These are phyloP conservation scores for Dissostichus mawsoni DNA, from an alignment of 2,113 vertebrate genomes.

Conservation along the genomic window DNA sequence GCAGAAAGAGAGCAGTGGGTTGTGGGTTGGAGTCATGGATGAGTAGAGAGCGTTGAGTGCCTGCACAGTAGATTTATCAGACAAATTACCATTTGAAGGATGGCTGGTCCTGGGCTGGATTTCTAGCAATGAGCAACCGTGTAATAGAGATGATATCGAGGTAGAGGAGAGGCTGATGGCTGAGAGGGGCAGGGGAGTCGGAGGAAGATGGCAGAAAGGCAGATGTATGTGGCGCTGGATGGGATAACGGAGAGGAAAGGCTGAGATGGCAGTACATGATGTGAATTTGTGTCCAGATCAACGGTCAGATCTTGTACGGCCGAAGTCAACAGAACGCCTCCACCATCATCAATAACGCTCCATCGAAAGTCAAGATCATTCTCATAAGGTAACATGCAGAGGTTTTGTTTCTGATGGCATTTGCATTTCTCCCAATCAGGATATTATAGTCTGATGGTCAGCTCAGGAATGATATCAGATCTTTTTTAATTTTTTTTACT, in stretches of 20 bases:
- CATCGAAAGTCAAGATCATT: conserved; percentile 93
- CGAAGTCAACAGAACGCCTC: conserved; percentile 94
- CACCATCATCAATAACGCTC: conserved; percentile 90
- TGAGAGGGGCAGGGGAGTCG: background rate
- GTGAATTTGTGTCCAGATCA: conserved; percentile 87
- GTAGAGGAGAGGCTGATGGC: conserved; percentile 1
- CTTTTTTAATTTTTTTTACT: conserved; percentile 24
- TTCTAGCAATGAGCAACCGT: conserved; percentile 23
- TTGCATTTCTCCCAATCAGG: background rate
- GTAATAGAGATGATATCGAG: conserved; percentile 30
- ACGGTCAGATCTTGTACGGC: conserved; percentile 95
- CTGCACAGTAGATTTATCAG: conserved; percentile 38
- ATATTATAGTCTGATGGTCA: background rate
- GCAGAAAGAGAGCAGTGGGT: conserved; percentile 27
- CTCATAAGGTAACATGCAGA: conserved; percentile 88
- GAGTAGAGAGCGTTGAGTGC: background rate
- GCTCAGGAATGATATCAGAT: background rate
- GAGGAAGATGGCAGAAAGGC: conserved; percentile 20
- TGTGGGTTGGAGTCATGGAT: conserved; percentile 32
- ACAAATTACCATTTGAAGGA: conserved; percentile 56
- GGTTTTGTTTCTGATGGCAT: background rate
- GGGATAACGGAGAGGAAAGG: background rate
- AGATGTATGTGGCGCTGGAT: conserved; percentile 24
- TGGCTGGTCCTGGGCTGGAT: conserved; percentile 19
- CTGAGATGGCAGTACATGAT: background rate